Evolutionary conservation across 2,113 vertebrate genomes (phyloP), one percentile per base, ranked within the genome.

Genomic region (Noctilio leporinus): DNA sequence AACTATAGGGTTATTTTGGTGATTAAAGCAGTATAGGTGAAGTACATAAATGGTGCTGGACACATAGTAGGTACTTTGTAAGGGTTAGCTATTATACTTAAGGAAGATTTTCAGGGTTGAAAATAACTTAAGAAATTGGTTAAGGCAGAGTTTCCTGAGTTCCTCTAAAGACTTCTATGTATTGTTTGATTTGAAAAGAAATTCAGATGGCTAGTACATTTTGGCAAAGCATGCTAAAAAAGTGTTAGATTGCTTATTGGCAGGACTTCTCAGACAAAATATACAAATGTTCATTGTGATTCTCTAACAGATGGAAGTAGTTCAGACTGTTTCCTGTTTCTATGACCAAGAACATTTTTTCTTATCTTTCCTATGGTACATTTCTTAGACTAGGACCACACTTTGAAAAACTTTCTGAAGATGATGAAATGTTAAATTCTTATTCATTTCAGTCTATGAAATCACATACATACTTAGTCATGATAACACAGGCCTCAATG

Each of bases 381-480:
- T 93, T 94, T 97, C 67, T 96, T 91, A 91, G 67, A 80, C 0
- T 11, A 64, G n/a, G 24, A 87, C 26, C 20, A 75, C 5, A 64
- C 4, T 73, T 70, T 57, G 24, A 65, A 73, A 73, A 80, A 85
- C 5, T 59, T 76, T 90, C 59, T 83, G 12, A 6, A 78, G 51
- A 73, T 17, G 62, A 78, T 24, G 19, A 85, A 93, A 91, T 53
- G 88, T 47, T 35, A 20, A 53, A 45, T 82, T 89, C 33, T 92
- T 96, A 20, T 82, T 35, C 9, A 35, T 10, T 10, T 22, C 7
- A 93, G 45, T 28, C 2, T 14, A 38, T 65, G 70, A 77, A 87
- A 57, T 81, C 7, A 77, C 2, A 4, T 40, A 28, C 24, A 38
- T 10, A 69, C 35, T 62, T 40, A 55, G 24, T 62, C 35, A 51